Evolutionary conservation across 2,888 invertebrate species (phyloP).

Genomic region (Maniola hyperantus): DNA sequence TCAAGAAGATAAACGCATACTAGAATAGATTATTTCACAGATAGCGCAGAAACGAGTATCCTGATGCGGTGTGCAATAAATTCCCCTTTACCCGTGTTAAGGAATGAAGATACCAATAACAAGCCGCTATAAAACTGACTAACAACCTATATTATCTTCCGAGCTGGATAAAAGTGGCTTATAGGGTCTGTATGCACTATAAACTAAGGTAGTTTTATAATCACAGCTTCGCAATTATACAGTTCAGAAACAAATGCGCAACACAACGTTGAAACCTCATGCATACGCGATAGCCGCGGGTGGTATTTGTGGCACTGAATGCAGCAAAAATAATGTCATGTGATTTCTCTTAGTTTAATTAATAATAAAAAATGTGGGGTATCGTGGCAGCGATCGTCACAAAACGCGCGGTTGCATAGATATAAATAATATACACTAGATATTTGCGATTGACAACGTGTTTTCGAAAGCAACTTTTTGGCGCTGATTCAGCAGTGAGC

Average conservation of each 20-base stretch:
- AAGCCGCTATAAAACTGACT: slow-evolving; percentile 29
- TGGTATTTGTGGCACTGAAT: too few species aligned
- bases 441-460: too few species aligned
- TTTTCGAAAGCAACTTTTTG: too few species aligned
- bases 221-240: not conserved
- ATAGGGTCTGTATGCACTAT: slow-evolving; percentile 9
- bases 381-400: too few species aligned
- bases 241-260: not conserved
- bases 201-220: slow-evolving; percentile 3
- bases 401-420: too few species aligned
- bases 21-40: slow-evolving; percentile 11
- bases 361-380: too few species aligned
- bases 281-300: too few species aligned
- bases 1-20: slow-evolving; percentile 14
- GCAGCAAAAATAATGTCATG: too few species aligned
- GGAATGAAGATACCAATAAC: slow-evolving; percentile 27
- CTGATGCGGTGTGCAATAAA: slow-evolving; percentile 19
- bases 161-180: slow-evolving; percentile 23
- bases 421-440: too few species aligned
- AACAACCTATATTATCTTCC: slow-evolving; percentile 26
- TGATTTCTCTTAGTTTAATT: too few species aligned
- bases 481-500: too few species aligned
- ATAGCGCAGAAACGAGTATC: not conserved
- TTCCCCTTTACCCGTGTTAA: slow-evolving; percentile 23
- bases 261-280: too few species aligned